Percentiles rank a stretch among this genome's conserved stretches.
Conservation (phyloP, 2,113 vertebrate species). For the Meriones unguiculatus region DNA sequence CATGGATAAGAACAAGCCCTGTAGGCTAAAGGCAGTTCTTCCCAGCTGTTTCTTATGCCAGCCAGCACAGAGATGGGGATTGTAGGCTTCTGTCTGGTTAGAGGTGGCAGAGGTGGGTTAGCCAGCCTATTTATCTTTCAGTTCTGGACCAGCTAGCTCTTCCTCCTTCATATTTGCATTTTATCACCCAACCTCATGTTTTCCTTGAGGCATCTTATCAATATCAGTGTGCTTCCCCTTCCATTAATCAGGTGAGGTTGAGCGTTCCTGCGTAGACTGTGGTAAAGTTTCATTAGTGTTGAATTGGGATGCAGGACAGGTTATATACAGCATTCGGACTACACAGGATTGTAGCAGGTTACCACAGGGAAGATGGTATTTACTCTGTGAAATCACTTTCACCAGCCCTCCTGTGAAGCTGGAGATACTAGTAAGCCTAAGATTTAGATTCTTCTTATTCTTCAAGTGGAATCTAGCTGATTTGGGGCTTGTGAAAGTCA, state of each 20-base stretch:
- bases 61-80: accelerated
- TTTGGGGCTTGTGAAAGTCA: background rate
- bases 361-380: background rate
- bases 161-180: slow-evolving; percentile 4
- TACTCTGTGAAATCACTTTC: background rate
- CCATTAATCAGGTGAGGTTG: background rate
- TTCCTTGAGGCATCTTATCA: background rate
- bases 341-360: background rate
- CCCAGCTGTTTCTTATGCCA: background rate
- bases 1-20: background rate
- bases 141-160: background rate
- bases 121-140: background rate
- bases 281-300: background rate
- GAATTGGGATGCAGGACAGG: background rate
- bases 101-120: background rate
- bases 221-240: background rate
- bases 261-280: background rate
- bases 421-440: background rate
- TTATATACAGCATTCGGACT: accelerated
- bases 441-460: background rate
- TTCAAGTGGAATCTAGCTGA: background rate
- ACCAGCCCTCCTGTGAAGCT: background rate
- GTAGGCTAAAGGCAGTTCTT: background rate
- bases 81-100: background rate
- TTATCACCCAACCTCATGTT: background rate